Percentiles rank a stretch among this genome's conserved stretches.
Evolutionary conservation across 2,113 vertebrate species (phyloP).

Genomic region (Brachyistius frenatus): DNA sequence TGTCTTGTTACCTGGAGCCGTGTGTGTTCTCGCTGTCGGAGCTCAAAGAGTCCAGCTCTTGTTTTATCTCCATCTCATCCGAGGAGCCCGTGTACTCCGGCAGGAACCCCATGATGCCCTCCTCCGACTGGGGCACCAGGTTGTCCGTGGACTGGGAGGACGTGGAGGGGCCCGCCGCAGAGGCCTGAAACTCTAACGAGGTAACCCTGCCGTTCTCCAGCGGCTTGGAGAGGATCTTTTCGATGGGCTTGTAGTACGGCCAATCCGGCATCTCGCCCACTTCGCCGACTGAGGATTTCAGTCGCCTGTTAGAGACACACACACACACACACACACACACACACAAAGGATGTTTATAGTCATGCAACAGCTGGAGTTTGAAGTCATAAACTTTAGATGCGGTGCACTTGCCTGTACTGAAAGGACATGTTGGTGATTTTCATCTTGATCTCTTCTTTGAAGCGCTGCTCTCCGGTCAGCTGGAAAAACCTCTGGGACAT

Average conservation of each 20-base stretch:
- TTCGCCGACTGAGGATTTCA: constrained; percentile 90
- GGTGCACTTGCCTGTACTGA: constrained; percentile 94
- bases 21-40: constrained; percentile 80
- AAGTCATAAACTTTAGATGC: neutral
- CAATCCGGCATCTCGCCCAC: constrained; percentile 89
- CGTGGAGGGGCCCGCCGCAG: constrained; percentile 86
- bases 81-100: constrained; percentile 95
- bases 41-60: constrained; percentile 85
- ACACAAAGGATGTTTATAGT: constrained; percentile 13
- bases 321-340: neutral
- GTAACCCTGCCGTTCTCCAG: constrained; percentile 89
- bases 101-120: constrained; percentile 89
- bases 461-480: constrained; percentile 95
- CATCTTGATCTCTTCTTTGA: constrained; percentile 99
- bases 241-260: constrained; percentile 96
- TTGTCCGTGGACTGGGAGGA: constrained; percentile 88
- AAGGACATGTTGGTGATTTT: constrained; percentile 99
- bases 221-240: constrained; percentile 94
- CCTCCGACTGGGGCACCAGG: constrained; percentile 86
- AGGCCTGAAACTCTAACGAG: constrained; percentile 86
- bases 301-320: constrained; percentile 85
- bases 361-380: constrained; percentile 45
- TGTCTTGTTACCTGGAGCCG: constrained; percentile 79
- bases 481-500: constrained; percentile 97
- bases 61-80: constrained; percentile 92